phyloP scores from a whole-genome alignment of 2,113 vertebrate genomes.

The Porphyrio hochstetteri region DNA sequence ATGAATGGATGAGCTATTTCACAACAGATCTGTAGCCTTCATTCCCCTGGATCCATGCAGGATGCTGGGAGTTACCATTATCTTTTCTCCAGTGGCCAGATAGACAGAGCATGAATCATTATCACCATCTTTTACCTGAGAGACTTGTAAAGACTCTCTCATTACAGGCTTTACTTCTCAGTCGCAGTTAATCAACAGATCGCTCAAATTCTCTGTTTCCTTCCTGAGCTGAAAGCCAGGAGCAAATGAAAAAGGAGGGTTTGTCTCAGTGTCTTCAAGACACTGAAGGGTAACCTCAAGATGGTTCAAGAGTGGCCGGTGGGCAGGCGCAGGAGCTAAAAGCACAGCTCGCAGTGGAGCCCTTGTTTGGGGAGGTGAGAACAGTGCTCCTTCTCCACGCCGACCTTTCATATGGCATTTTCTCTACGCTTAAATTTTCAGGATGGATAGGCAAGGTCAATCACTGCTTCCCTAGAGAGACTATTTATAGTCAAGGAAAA shows the following conservation, averaged over 20 bases:
- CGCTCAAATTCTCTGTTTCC: not conserved
- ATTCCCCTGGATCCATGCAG: not conserved
- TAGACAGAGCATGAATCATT: not conserved
- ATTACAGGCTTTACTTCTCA: not conserved
- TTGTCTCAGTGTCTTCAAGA: not conserved
- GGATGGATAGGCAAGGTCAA: not conserved
- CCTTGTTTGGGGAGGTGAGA: not conserved
- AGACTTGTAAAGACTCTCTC: not conserved
- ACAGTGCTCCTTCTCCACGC: not conserved
- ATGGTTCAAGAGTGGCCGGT: rapidly evolving
- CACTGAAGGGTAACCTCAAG: not conserved
- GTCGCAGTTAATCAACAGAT: not conserved
- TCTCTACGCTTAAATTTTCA: not conserved
- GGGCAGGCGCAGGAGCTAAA: not conserved
- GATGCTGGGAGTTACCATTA: not conserved
- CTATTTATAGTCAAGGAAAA: not conserved
- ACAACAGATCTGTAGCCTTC: not conserved
- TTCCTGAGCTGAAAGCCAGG: not conserved
- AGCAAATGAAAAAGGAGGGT: not conserved
- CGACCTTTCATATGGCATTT: not conserved
- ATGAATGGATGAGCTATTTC: constrained; percentile 49
- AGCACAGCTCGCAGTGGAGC: not conserved
- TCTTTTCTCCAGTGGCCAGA: not conserved
- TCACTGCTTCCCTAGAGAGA: not conserved
- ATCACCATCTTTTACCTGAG: not conserved